A percentile compares a stretch with the other conserved stretches of the same genome.
Conservation (phyloP, 1,140 invertebrate genomes). For the Zaprionus tsacasi region DNA sequence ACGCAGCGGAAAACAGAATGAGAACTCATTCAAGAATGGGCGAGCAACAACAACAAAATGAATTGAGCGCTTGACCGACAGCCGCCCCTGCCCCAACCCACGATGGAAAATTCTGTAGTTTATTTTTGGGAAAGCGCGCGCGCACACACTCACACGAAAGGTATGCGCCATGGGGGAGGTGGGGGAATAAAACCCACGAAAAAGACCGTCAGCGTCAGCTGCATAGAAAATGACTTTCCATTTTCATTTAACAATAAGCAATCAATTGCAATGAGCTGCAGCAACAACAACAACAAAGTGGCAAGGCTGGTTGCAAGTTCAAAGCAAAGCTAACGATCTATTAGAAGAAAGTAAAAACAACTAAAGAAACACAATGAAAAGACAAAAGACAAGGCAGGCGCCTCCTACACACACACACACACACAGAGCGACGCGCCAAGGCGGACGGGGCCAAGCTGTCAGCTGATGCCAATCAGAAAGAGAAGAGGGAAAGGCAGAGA, state of each 20-base stretch:
- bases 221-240: slow-evolving; percentile 79
- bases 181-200: slow-evolving; percentile 49
- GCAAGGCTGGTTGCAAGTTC: slow-evolving; percentile 52
- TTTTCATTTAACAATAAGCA: slow-evolving; percentile 83
- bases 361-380: slow-evolving; percentile 66
- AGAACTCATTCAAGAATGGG: slow-evolving; percentile 52
- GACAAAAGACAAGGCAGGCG: slow-evolving; percentile 46
- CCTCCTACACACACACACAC: slow-evolving; percentile 56
- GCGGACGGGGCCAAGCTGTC: slow-evolving; percentile 59
- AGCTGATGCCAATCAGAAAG: slow-evolving; percentile 64
- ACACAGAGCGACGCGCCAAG: slow-evolving; percentile 21
- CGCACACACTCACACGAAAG: background rate
- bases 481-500: background rate
- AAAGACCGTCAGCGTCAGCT: slow-evolving; percentile 46
- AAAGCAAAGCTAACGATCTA: slow-evolving; percentile 81
- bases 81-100: background rate
- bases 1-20: background rate
- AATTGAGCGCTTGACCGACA: slow-evolving; percentile 29
- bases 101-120: slow-evolving; percentile 22
- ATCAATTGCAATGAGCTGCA: slow-evolving; percentile 61
- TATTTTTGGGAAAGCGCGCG: slow-evolving; percentile 40
- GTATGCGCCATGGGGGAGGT: background rate
- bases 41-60: slow-evolving; percentile 8
- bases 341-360: slow-evolving; percentile 82
- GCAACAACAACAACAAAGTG: slow-evolving; percentile 22